A percentile compares a stretch with the other conserved stretches of the same genome.
Evolutionary conservation across 2,797 vertebrate genomes (phyloP).

Genomic region (Selene dorsalis): DNA sequence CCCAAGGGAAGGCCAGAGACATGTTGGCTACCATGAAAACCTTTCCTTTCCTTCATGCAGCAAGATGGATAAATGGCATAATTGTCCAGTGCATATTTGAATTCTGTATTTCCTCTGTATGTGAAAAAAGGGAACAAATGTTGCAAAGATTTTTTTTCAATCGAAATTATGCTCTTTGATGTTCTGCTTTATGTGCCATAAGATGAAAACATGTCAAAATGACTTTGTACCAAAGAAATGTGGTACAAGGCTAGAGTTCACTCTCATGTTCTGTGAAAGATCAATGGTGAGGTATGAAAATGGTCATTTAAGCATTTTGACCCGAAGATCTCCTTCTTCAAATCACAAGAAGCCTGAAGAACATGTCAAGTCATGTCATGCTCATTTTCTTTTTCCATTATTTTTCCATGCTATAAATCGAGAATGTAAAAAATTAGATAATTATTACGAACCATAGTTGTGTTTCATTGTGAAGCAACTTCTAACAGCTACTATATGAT

Average conservation of each 20-base stretch:
- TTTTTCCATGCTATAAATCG: not conserved
- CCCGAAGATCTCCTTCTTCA: slow-evolving; percentile 1
- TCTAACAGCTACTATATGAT: too few relatives aligned
- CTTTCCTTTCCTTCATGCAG: slow-evolving; percentile 26
- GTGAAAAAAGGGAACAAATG: not conserved
- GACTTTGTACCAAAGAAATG: not conserved
- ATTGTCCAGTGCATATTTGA: not conserved
- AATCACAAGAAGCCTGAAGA: not conserved
- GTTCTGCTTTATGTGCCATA: slow-evolving; percentile 20
- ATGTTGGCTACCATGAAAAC: slow-evolving; percentile 7
- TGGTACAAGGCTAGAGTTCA: slow-evolving; percentile 29
- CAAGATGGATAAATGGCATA: slow-evolving; percentile 5
- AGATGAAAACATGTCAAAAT: slow-evolving; percentile 9
- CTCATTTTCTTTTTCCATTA: not conserved
- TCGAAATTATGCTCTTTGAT: slow-evolving; percentile 5
- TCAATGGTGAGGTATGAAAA: not conserved
- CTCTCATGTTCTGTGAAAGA: not conserved
- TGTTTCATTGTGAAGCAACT: too few relatives aligned
- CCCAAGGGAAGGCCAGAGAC: slow-evolving; percentile 18
- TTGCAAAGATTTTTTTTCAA: not conserved
- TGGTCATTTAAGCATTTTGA: not conserved
- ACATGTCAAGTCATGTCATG: not conserved
- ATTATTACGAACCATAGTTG: too few relatives aligned
- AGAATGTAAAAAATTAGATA: not conserved
- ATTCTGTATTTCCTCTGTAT: slow-evolving; percentile 2